phyloP scores from a whole-genome alignment of 2,888 invertebrate species.

The Drosophila putrida region DNA sequence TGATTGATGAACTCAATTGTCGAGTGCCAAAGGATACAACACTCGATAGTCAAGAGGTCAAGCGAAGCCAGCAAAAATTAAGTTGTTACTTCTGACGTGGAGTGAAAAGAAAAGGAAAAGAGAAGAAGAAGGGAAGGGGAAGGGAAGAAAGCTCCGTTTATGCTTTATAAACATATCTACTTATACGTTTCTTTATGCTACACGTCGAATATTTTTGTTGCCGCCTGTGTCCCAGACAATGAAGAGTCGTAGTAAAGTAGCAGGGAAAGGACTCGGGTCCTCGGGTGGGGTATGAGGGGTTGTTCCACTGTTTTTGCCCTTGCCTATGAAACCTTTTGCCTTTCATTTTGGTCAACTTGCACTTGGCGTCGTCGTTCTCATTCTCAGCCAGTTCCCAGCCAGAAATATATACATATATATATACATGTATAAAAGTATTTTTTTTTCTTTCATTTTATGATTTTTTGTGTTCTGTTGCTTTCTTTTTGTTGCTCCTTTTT shows the following conservation, averaged over 20 bases:
- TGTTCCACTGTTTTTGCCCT: slow-evolving; percentile 61
- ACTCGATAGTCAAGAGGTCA: slow-evolving; percentile 37
- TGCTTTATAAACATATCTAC: slow-evolving; percentile 31
- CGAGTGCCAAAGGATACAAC: slow-evolving; percentile 24
- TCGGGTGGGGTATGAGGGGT: not conserved
- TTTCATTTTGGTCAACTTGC: slow-evolving; percentile 80
- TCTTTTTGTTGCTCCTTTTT: slow-evolving; percentile 62
- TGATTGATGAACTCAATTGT: slow-evolving; percentile 58
- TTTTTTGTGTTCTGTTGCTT: slow-evolving; percentile 32
- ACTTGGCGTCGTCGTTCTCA: slow-evolving; percentile 60
- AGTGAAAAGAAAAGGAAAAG: not conserved
- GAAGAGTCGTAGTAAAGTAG: slow-evolving; percentile 10
- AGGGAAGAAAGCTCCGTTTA: not conserved
- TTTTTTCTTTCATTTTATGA: slow-evolving; percentile 24
- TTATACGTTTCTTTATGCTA: slow-evolving; percentile 30
- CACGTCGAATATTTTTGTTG: slow-evolving; percentile 26
- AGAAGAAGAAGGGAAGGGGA: not conserved
- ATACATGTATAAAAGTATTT: slow-evolving; percentile 12
- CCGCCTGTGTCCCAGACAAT: slow-evolving; percentile 21
- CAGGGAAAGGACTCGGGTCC: not conserved
- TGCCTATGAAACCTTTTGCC: slow-evolving; percentile 72
- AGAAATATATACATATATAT: slow-evolving; percentile 11
- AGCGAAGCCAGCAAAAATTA: slow-evolving; percentile 48
- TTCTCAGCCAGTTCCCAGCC: slow-evolving; percentile 30
- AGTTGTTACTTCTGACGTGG: slow-evolving; percentile 44